Base-by-base conservation (phyloP, 2,113 vertebrate species). In the Calypte anna region DNA sequence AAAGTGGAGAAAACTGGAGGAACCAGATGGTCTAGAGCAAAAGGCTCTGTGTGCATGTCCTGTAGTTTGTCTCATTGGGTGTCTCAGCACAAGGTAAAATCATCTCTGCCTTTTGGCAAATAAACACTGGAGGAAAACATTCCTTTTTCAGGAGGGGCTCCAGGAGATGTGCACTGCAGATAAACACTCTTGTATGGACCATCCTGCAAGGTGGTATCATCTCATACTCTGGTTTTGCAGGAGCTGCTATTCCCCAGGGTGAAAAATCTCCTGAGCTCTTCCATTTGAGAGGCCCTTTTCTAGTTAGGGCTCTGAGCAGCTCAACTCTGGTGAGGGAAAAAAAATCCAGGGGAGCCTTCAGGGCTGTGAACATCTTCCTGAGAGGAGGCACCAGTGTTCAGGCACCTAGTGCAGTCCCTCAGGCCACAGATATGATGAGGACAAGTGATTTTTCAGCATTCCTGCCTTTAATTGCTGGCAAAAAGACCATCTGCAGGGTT, bases 21-120 rank as follows among this genome's bases (percentile, higher is more conserved):
- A 87, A 25, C 1, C 4, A 27, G 46, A 3, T 2, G 4, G 33
- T 9, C 38, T 7, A n/a, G 48, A 58, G 3, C 2, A 40, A 18
- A 10, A 44, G 21, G 23, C 7, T 8, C 1, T 33, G 6, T n/a
- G 27, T 28, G 9, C 1, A 1, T 64, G 25, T 6, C 6, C 43
- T 2, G 30, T 3, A 40, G 40, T 40, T 40, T 40, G 40, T 40
- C 40, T 40, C 40, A 40, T 40, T 40, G 31, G 24, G 0, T 79
- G n/a, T 21, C 27, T 62, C 16, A 4, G 50, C 20, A 54, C 20
- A 43, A 59, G 54, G 31, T 22, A 51, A 66, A 81, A 43, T 0
- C 11, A 14, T 13, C 27, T 46, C 55, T 61, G n/a, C 12, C 31
- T 25, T 36, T 31, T 64, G 44, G 6, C 12, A 16, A 61, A 16